These are phyloP conservation scores for Cryptus viduatorius DNA, from an alignment of 2,888 invertebrate genomes.

Conservation along the genomic window DNA sequence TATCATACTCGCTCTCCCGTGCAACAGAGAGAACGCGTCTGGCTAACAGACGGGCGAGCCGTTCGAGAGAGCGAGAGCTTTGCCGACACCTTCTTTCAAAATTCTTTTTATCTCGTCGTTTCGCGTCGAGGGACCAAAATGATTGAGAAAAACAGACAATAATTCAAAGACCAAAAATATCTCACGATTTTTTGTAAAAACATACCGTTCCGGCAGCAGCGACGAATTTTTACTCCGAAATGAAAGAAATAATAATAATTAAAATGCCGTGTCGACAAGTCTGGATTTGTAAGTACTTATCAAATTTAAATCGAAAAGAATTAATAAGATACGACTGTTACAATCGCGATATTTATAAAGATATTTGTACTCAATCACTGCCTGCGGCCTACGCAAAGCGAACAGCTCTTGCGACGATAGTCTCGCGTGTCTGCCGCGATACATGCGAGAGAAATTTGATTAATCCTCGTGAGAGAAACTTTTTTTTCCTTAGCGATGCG, in stretches of 20 bases:
- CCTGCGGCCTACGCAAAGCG: slow-evolving; percentile 4
- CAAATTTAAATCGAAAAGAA: background rate
- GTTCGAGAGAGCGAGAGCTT: slow-evolving; percentile 8
- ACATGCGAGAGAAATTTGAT: slow-evolving; percentile 76
- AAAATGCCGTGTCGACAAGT: background rate
- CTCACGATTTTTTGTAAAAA: background rate
- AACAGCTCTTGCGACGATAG: slow-evolving; percentile 41
- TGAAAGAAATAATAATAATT: slow-evolving; percentile 16
- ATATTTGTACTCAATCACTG: slow-evolving; percentile 1
- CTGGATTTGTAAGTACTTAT: background rate
- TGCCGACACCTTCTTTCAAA: slow-evolving; percentile 22
- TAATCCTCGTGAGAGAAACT: slow-evolving; percentile 74
- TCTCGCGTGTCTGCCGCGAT: slow-evolving; percentile 64
- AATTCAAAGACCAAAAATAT: slow-evolving; percentile 46
- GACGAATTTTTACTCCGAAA: background rate
- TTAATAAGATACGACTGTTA: background rate
- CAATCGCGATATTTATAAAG: slow-evolving; percentile 10
- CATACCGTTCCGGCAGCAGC: background rate
- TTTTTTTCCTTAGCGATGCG: slow-evolving; percentile 1
- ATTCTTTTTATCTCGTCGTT: slow-evolving; percentile 36
- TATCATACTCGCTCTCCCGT: slow-evolving; percentile 32
- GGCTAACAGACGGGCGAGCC: slow-evolving; percentile 26
- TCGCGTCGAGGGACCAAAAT: background rate
- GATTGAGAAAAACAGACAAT: slow-evolving; percentile 18
- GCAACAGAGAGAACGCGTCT: slow-evolving; percentile 15